Conservation (phyloP, 2,888 invertebrate genomes). For the Epinotia demarniana region DNA sequence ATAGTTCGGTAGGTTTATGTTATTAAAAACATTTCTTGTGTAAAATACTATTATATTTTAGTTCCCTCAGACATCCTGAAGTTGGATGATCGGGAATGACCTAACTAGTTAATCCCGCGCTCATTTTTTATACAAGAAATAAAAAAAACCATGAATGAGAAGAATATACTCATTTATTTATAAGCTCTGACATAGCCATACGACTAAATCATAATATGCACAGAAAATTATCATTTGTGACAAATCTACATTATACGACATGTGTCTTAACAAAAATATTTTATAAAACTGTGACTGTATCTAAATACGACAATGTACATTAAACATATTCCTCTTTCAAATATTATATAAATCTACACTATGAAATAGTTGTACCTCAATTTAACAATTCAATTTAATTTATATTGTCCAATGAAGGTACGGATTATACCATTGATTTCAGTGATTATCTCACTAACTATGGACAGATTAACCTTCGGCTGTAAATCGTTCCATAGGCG, state of each 20-base stretch:
- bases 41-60: background rate
- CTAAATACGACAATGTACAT: constrained; percentile 51
- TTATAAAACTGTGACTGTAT: constrained; percentile 45
- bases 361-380: constrained; percentile 69
- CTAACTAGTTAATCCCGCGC: constrained; percentile 23
- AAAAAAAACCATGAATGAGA: constrained; percentile 78
- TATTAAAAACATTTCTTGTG: background rate
- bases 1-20: constrained; percentile 28
- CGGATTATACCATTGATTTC: constrained; percentile 58
- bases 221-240: constrained; percentile 57
- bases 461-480: constrained; percentile 50
- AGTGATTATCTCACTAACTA: constrained; percentile 58
- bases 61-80: background rate
- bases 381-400: constrained; percentile 59
- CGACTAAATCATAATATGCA: constrained; percentile 62
- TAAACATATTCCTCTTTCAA: constrained; percentile 48
- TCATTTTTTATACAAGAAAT: constrained; percentile 55
- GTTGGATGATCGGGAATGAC: constrained; percentile 15
- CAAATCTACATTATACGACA: constrained; percentile 46
- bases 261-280: constrained; percentile 49
- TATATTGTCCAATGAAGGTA: constrained; percentile 66
- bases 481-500: background rate
- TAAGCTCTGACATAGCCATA: constrained; percentile 67
- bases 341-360: constrained; percentile 60
- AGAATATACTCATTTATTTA: constrained; percentile 80